A percentile compares a stretch with the other conserved stretches of the same genome.
Conservation (phyloP, 2,797 vertebrate genomes). For the Sphenodon punctatus region DNA sequence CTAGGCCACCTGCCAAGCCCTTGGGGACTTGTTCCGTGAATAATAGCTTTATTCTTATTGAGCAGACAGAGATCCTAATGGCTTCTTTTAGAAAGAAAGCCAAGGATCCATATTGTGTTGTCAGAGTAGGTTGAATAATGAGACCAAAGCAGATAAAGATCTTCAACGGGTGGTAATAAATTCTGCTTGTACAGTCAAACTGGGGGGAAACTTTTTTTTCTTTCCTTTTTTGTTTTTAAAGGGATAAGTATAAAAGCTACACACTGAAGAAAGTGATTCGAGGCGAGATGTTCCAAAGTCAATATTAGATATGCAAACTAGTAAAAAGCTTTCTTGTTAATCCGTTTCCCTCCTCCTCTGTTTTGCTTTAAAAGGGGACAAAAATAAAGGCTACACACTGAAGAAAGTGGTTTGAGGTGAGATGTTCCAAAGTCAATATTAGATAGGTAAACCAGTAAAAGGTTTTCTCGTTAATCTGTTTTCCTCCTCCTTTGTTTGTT, state of each 20-base stretch:
- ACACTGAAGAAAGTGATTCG: too few relatives aligned
- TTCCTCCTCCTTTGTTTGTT: neutral
- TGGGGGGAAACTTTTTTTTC: too few relatives aligned
- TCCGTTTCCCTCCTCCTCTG: neutral
- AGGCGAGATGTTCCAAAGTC: neutral
- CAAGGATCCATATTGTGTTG: fast-evolving
- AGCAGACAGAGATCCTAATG: neutral
- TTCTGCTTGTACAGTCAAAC: fast-evolving
- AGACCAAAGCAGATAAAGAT: neutral
- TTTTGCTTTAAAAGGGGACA: too few relatives aligned
- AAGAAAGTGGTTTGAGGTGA: neutral
- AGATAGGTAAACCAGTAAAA: neutral
- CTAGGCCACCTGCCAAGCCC: neutral
- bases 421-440: neutral
- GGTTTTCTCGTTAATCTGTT: neutral
- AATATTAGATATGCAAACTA: neutral
- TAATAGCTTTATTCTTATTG: neutral
- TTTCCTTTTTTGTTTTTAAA: too few relatives aligned
- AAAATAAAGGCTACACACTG: too few relatives aligned
- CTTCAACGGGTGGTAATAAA: fast-evolving
- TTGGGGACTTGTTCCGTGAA: neutral
- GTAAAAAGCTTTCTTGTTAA: too few relatives aligned
- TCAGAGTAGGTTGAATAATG: fast-evolving
- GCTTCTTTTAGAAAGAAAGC: neutral
- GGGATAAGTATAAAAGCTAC: too few relatives aligned